A percentile compares a stretch with the other conserved stretches of the same genome.
Conservation (phyloP, 2,113 vertebrate species). For the Etheostoma cragini region DNA sequence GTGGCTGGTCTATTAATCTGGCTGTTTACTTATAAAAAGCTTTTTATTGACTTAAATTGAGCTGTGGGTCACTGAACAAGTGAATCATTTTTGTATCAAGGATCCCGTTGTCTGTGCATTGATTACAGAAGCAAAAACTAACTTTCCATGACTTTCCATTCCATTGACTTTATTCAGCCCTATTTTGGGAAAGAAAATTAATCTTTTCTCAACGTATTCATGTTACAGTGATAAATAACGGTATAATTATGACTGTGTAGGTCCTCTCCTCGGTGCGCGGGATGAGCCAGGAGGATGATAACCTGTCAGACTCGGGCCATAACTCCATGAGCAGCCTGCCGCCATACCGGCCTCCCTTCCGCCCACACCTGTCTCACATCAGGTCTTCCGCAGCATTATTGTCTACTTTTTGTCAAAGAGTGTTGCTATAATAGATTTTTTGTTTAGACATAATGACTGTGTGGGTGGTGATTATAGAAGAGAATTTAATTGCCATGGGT, state of each 20-base stretch:
- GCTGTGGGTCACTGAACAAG: not conserved
- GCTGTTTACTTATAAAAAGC: not conserved
- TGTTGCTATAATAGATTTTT: conserved; percentile 18
- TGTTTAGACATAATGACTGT: conserved; percentile 9
- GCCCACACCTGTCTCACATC: conserved; percentile 89
- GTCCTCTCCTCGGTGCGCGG: conserved; percentile 81
- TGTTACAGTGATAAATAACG: conserved; percentile 21
- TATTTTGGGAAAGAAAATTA: conserved; percentile 19
- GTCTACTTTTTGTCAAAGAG: conserved; percentile 19
- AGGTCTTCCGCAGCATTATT: conserved; percentile 71
- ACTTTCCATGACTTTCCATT: not conserved
- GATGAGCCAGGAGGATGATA: conserved; percentile 88
- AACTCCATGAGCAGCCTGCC: conserved; percentile 94
- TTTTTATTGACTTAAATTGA: not conserved
- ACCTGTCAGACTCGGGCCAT: conserved; percentile 89
- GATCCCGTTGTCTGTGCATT: not conserved
- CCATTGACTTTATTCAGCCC: not conserved
- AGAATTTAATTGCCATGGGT: conserved; percentile 3
- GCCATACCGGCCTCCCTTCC: conserved; percentile 88
- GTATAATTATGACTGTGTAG: conserved; percentile 31
- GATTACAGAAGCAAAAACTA: conserved; percentile 3
- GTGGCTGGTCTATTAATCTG: not conserved
- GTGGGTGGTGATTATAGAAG: conserved; percentile 32
- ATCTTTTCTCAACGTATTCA: conserved; percentile 12
- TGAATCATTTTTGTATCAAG: not conserved